Evolutionary conservation across 2,797 vertebrate species (phyloP), one percentile per base, ranked within the genome.

Genomic region (Pseudochaenichthys georgianus): DNA sequence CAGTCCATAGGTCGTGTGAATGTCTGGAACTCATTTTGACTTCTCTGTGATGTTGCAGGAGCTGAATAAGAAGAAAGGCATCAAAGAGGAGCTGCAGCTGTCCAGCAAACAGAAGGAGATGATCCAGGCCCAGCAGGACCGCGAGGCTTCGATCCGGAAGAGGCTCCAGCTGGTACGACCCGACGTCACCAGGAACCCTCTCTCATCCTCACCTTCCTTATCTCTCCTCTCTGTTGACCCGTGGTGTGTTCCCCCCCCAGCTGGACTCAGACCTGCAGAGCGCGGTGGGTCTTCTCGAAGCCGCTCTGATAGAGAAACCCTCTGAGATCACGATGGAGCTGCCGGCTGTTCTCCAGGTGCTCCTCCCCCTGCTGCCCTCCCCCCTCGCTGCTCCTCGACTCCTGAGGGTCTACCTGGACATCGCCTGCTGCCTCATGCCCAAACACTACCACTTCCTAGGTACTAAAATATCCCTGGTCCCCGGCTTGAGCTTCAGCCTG

Each of bases 71-170:
- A 99, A 99, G 89, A 99, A 98, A 67, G 98, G 98, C 53, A 97
- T 99, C 83, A 99, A 98, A 89, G 98, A 99, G 46, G 98, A 99
- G 80, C 89, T 99, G 50, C 98, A 99, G 77, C 94, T 99, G 13
- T 98, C 96, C 0, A 96, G 92, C 88, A 99, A 99, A 82, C 98
- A 99, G 90, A 99, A 98, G 89, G 98, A 99, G 90, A 96, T 99
- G 95, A 90, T 99, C 81, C 96, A 97, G 31, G 92, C 88, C 28
- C 98, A 99, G 92, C 90, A 98, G 82, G 97, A 98, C 66, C 98
- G 95, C 81, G 98, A 99, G 84, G 92, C 95, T 0, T 90, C 94
- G 53, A 93, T 96, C 78, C 96, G 98, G 50, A 97, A 96, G 87
- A 94, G 88, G 23, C 93, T 99, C 31, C 95, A 94, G 81, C 95